Evolutionary conservation across 2,113 vertebrate genomes (phyloP).

Genomic region (Hystrix brachyura): DNA sequence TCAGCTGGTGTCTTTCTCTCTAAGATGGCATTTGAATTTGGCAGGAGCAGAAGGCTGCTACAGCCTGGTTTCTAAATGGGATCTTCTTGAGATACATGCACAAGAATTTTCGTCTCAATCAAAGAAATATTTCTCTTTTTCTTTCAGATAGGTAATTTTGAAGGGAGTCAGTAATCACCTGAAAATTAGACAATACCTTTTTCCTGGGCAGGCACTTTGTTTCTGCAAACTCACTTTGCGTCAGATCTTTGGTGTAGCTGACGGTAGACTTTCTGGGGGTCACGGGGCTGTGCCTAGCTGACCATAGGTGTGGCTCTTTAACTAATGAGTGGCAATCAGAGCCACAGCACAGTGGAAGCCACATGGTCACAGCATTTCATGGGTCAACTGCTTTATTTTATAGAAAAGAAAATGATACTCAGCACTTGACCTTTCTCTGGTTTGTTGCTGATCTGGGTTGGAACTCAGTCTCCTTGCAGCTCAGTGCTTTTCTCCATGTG

Average conservation of each 20-base stretch:
- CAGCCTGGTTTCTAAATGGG: neutral
- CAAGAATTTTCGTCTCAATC: neutral
- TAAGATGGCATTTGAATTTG: constrained; percentile 20
- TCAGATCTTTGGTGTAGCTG: neutral
- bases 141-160: neutral
- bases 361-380: fast-evolving
- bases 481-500: neutral
- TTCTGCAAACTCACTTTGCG: neutral
- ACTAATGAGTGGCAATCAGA: neutral
- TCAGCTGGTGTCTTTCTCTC: constrained; percentile 7
- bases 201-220: neutral
- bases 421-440: neutral
- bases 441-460: neutral
- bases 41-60: neutral
- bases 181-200: neutral
- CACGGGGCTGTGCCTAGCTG: fast-evolving
- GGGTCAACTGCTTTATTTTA: neutral
- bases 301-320: neutral
- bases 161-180: neutral
- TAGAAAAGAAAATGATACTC: neutral
- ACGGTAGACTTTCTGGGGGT: no score
- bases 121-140: neutral
- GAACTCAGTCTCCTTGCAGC: neutral
- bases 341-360: neutral
- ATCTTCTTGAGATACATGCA: neutral